Conservation (phyloP, 2,113 vertebrate genomes). For the Odocoileus hemionus region DNA sequence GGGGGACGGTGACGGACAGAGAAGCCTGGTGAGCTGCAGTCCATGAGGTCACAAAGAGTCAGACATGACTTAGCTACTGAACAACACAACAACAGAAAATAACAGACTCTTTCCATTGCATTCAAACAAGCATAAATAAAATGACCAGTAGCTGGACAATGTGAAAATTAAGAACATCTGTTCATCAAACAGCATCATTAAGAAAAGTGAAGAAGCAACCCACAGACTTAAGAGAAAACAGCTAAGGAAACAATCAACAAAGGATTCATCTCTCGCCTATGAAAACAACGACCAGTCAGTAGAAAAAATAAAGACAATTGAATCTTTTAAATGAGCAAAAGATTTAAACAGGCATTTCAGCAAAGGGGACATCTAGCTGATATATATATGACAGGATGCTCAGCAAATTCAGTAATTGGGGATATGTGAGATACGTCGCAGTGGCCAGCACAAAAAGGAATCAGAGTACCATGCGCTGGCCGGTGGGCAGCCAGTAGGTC, state of each 20-base stretch:
- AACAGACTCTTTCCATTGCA: background rate
- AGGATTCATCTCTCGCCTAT: background rate
- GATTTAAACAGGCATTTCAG: background rate
- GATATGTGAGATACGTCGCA: background rate
- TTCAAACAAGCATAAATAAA: background rate
- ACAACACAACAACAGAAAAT: background rate
- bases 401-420: background rate
- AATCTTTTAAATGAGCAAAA: background rate
- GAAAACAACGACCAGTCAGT: background rate
- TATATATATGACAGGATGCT: fast-evolving
- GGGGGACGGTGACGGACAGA: background rate
- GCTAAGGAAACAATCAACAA: background rate
- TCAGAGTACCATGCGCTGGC: fast-evolving
- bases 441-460: background rate
- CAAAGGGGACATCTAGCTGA: too few species aligned
- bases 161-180: conserved; percentile 10
- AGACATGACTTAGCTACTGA: background rate
- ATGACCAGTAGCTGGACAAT: background rate
- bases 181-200: background rate
- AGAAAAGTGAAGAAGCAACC: background rate
- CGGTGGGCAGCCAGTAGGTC: fast-evolving
- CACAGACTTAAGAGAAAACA: background rate
- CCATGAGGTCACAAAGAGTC: background rate
- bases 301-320: background rate
- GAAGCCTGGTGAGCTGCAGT: background rate